These are phyloP conservation scores for Sarcophaga variegata DNA, from an alignment of 2,888 invertebrate species.

Conservation along the genomic window DNA sequence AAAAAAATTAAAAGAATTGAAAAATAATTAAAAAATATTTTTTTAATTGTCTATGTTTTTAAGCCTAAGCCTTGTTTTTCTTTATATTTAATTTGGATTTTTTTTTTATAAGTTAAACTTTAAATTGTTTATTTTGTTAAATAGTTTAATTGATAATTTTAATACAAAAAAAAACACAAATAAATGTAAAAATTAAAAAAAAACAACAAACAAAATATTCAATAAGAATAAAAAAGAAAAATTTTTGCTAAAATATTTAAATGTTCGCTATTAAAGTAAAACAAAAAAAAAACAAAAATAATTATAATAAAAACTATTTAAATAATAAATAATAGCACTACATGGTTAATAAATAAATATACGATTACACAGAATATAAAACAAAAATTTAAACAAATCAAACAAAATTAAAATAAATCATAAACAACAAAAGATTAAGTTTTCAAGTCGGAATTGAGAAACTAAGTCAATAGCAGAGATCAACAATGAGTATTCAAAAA, in stretches of 20 bases:
- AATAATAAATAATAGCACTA: constrained; percentile 65
- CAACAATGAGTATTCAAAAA: too few species aligned
- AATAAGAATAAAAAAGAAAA: background rate
- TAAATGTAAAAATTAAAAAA: constrained; percentile 47
- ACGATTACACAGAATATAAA: constrained; percentile 8
- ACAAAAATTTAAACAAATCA: constrained; percentile 78
- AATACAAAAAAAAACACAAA: constrained; percentile 19
- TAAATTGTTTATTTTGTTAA: constrained; percentile 66
- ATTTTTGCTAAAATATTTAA: constrained; percentile 71
- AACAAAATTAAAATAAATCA: constrained; percentile 83
- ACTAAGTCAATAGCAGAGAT: too few species aligned
- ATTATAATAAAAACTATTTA: constrained; percentile 13
- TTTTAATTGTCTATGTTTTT: too few species aligned
- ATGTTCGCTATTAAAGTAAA: constrained; percentile 67
- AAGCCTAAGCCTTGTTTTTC: background rate
- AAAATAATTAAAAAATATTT: too few species aligned
- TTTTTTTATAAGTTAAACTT: constrained; percentile 56
- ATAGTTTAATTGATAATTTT: constrained; percentile 66
- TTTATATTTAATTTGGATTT: constrained; percentile 24
- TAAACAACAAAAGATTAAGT: constrained; percentile 28
- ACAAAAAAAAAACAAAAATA: constrained; percentile 47
- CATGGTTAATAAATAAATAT: constrained; percentile 53
- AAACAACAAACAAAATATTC: constrained; percentile 22
- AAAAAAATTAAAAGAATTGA: background rate
- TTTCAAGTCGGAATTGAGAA: background rate